Base-by-base conservation (phyloP, 2,888 invertebrate genomes). In the Ganaspis brasiliensis region DNA sequence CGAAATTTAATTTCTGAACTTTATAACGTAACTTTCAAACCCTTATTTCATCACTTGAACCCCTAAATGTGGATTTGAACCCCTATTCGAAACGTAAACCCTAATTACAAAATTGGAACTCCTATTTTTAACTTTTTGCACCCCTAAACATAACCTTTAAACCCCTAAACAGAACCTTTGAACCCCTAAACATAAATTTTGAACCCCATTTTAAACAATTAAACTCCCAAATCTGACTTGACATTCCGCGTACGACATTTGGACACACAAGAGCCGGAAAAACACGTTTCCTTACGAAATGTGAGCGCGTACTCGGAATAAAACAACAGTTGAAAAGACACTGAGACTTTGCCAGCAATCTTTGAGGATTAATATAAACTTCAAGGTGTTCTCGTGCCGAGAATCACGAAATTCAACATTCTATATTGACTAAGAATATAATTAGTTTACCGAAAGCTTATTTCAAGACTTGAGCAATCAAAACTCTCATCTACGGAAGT, bases 281-380 rank as follows among this genome's bases (percentile, higher is more conserved):
- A 52, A 16, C 52, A 52, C 52, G 52, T 52, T 52, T 52, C 16
- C 9, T 19, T 56, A 52, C 49, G 59, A 45, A 70, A 45, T 40
- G 37, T 4, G 40, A 24, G n/a, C 73, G 76, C 73, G 57, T 63
- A 71, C 63, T 79, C 72, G 77, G 61, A 45, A 40, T 75, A 55
- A 37, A 67, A 67, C 56, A 83, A 83, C 84, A 84, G 84, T 78
- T 79, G 77, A 78, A 79, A 87, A 85, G 84, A 82, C 79, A 90
- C 89, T 89, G 86, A 89, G 81, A 80, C 75, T 71, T 83, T 84
- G 87, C 86, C 86, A 88, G 87, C 85, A 83, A 85, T 87, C 85
- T 88, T 86, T 84, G 87, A 74, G 80, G 88, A 88, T 89, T 89
- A 90, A 90, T 91, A 90, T 90, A 89, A 89, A 88, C 87, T 84